These are phyloP conservation scores for Harlomillsia oculata DNA, from an alignment of 1,140 invertebrate genomes.

Conservation along the genomic window DNA sequence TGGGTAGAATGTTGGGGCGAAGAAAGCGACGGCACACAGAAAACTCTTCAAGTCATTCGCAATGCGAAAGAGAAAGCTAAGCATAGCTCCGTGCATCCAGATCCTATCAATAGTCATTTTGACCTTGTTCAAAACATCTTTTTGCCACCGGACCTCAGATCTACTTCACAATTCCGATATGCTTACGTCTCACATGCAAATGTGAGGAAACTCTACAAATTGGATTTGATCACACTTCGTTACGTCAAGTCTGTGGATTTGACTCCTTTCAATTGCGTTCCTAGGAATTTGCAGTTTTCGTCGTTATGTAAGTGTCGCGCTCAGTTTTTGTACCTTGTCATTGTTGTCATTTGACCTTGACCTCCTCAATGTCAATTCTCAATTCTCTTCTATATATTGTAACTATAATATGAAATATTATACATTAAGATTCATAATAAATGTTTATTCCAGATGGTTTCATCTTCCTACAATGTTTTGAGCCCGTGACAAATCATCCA, in stretches of 20 bases:
- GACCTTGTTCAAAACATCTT: constrained; percentile 63
- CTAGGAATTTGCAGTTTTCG: constrained; percentile 58
- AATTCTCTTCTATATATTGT: constrained; percentile 1
- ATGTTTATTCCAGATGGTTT: constrained; percentile 59
- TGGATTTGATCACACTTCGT: constrained; percentile 65
- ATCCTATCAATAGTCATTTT: constrained; percentile 69
- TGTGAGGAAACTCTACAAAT: constrained; percentile 62
- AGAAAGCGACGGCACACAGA: constrained; percentile 51
- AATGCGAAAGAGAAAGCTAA: constrained; percentile 61
- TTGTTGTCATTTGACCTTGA: no score
- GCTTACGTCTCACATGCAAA: constrained; percentile 68
- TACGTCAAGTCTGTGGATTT: constrained; percentile 65
- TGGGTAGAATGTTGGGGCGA: constrained; percentile 67
- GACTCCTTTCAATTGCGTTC: constrained; percentile 64
- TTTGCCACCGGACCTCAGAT: constrained; percentile 48
- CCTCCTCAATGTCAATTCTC: not conserved
- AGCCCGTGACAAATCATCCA: constrained; percentile 51
- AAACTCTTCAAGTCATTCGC: constrained; percentile 65
- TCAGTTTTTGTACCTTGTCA: not conserved
- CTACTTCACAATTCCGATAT: constrained; percentile 42
- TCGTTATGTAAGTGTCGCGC: constrained; percentile 62
- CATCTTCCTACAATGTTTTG: constrained; percentile 60
- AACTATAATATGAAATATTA: not conserved
- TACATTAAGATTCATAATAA: not conserved
- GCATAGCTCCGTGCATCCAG: constrained; percentile 69